Evolutionary conservation across 2,113 vertebrate genomes (phyloP).

Genomic region (Amblyopsis rosae): DNA sequence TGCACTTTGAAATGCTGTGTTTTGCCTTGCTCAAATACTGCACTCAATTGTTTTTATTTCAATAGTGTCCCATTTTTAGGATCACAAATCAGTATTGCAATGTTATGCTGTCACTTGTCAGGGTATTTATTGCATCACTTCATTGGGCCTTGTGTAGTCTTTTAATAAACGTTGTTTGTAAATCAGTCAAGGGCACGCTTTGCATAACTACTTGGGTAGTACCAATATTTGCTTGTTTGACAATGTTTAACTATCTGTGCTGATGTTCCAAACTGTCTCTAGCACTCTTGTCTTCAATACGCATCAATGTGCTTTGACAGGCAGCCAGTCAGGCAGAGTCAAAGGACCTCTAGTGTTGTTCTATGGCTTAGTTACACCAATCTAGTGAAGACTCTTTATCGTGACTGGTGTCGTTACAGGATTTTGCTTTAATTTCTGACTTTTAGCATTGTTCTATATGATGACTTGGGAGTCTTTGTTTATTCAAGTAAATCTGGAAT

Average conservation of each 20-base stretch:
- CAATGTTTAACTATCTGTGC: slow-evolving; percentile 51
- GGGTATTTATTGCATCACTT: no score
- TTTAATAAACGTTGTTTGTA: no score
- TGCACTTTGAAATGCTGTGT: no score
- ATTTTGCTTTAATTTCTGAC: slow-evolving; percentile 53
- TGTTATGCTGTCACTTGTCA: no score
- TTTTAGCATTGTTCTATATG: slow-evolving; percentile 1
- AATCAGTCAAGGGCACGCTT: neutral
- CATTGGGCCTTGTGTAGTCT: no score
- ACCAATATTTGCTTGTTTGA: slow-evolving; percentile 56
- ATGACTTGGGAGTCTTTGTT: neutral
- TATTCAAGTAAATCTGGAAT: neutral
- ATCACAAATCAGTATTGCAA: no score
- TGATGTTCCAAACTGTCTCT: neutral
- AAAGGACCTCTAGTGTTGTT: slow-evolving; percentile 50
- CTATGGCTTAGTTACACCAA: slow-evolving; percentile 51
- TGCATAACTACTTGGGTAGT: slow-evolving; percentile 18
- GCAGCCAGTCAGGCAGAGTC: slow-evolving; percentile 32
- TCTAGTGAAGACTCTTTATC: slow-evolving; percentile 68
- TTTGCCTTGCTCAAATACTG: no score
- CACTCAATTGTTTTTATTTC: no score
- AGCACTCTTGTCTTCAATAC: slow-evolving; percentile 41
- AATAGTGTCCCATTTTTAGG: no score
- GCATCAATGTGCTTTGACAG: slow-evolving; percentile 47
- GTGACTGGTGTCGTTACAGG: slow-evolving; percentile 32